phyloP scores from a whole-genome alignment of 2,797 vertebrate genomes.

The Eulemur mongoz region DNA sequence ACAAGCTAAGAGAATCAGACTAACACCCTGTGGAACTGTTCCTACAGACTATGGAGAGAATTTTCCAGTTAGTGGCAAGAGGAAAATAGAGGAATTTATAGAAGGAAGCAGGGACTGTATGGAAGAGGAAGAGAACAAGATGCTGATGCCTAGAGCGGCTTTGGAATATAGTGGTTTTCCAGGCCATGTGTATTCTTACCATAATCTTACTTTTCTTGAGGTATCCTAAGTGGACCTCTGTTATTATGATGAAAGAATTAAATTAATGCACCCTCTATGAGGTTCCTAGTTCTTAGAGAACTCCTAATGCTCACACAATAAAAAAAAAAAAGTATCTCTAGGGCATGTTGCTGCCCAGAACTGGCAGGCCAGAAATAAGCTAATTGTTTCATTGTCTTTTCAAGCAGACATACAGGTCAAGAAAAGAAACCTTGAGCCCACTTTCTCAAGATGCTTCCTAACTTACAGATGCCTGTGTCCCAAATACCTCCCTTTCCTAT shows the following conservation, averaged over 20 bases:
- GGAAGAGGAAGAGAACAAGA: background rate
- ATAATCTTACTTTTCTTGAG: background rate
- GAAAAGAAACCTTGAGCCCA: background rate
- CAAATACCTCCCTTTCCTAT: background rate
- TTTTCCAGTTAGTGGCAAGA: conserved; percentile 30
- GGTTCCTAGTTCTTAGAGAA: conserved; percentile 33
- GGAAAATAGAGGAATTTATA: background rate
- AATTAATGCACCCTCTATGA: background rate
- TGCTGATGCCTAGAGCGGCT: background rate
- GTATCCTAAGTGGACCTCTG: background rate
- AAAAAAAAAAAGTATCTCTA: background rate
- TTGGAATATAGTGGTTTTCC: background rate
- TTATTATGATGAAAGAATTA: conserved; percentile 18
- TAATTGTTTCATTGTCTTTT: conserved; percentile 25
- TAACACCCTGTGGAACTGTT: background rate
- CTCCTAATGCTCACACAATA: background rate
- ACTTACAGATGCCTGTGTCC: background rate
- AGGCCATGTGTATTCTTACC: background rate
- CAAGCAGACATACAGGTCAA: conserved; percentile 17
- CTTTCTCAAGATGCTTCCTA: background rate
- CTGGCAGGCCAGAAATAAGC: background rate
- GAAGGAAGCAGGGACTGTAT: background rate
- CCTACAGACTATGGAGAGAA: background rate
- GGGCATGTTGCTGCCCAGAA: background rate
- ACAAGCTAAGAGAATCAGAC: background rate